Evolutionary conservation across 2,888 invertebrate genomes (phyloP), one percentile per base, ranked within the genome.

Genomic region (Pherbina coryleti): DNA sequence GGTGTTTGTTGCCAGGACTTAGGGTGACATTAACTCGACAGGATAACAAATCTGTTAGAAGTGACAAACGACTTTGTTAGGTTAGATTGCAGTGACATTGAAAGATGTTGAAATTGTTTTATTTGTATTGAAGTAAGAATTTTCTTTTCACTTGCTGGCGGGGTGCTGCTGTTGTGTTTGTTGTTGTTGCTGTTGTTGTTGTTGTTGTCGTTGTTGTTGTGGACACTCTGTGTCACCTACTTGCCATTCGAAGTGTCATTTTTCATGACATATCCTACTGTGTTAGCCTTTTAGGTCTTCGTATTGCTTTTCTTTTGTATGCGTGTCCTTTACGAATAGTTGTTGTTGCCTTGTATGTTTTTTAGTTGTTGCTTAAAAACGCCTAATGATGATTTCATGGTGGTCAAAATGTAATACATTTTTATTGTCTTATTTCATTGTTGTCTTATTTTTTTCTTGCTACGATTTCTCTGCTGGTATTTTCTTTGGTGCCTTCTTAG

Each of bases 41-140:
- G 87, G 87, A 88, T 88, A 87, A 87, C 87, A 87, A 87, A 87
- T 87, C 88, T 87, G 88, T 88, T 87, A 86, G 87, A 87, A 86
- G 87, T 88, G 87, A 88, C 88, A 87, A 87, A 87, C 88, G 87
- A 87, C 85, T 83, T 81, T 83, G 83, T 83, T 81, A 80, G 80
- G 80, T 81, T 55, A n/a, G 64, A 64, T 74, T 51, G 71, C 71
- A 22, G 34, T 44, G 19, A 28, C 62, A 62, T 25, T 62, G 62
- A 62, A 62, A 62, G 62, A 31, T 17, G 31, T 64, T 64, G 53
- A 31, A 51, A 51, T 64, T 44, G 74, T 62, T 73, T 60, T 60
- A 60, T 44, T 49, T 49, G 67, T 25, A 67, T 37, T 25, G 25
- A 60, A 14, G 22, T 14, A 9, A 60, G 25, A 14, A 60, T 60